phyloP scores from a whole-genome alignment of 2,797 vertebrate genomes.

The Psittacula echo region DNA sequence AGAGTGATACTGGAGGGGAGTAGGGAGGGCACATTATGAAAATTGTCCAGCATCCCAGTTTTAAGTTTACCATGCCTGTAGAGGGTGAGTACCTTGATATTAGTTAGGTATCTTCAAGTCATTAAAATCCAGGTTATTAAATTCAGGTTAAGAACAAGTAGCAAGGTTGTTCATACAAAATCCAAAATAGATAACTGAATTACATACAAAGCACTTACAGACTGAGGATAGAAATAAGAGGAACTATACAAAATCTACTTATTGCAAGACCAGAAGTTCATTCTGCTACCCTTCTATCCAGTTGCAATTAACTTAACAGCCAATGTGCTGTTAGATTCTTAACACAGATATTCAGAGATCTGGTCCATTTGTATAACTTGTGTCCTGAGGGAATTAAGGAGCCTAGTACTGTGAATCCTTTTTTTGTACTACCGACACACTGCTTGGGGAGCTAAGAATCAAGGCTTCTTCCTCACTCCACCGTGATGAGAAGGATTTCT shows the following conservation, averaged over 20 bases:
- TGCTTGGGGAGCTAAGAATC: neutral
- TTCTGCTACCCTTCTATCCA: neutral
- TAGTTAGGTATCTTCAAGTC: neutral
- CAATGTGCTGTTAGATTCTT: neutral
- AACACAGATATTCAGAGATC: neutral
- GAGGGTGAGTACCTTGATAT: neutral
- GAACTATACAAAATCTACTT: neutral
- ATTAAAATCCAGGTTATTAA: neutral
- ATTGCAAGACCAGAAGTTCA: neutral
- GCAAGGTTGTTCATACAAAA: neutral
- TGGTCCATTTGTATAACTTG: neutral
- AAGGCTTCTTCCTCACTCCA: neutral
- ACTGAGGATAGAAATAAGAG: neutral
- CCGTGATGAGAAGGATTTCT: neutral
- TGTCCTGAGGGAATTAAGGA: neutral
- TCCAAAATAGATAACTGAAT: neutral
- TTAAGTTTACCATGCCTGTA: neutral
- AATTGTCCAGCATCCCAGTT: neutral
- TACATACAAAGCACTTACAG: neutral
- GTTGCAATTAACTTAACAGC: neutral
- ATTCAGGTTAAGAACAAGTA: neutral
- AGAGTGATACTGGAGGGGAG: neutral
- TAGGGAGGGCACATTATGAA: neutral
- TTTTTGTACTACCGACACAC: neutral
- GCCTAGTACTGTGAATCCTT: neutral